These are phyloP conservation scores for Antheraea pernyi DNA, from an alignment of 1,140 invertebrate genomes.

Conservation along the genomic window DNA sequence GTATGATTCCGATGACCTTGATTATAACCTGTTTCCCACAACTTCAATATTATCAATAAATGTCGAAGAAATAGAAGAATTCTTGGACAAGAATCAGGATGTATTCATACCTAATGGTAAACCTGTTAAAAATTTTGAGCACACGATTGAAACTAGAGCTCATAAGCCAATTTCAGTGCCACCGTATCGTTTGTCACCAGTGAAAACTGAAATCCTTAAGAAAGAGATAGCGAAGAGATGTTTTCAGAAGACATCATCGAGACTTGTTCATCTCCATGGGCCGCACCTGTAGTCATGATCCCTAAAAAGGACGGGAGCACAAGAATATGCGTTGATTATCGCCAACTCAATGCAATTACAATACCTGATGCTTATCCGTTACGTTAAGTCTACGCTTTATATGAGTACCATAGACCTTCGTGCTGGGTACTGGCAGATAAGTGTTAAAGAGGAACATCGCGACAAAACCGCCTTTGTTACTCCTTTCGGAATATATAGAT, in stretches of 20 bases:
- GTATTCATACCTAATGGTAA: too few relatives aligned
- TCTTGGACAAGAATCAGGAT: too few relatives aligned
- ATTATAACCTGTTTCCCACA: too few relatives aligned
- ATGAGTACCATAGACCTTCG: conserved; percentile 47
- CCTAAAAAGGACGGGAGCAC: conserved; percentile 22
- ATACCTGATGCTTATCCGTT: conserved; percentile 27
- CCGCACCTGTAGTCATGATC: conserved; percentile 30
- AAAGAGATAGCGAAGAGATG: conserved; percentile 30
- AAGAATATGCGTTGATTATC: conserved; percentile 31
- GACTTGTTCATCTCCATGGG: conserved; percentile 27
- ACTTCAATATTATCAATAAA: too few relatives aligned
- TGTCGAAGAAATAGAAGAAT: too few relatives aligned
- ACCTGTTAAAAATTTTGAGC: background rate
- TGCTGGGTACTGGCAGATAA: conserved; percentile 57
- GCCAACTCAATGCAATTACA: conserved; percentile 29
- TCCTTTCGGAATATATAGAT: conserved; percentile 55
- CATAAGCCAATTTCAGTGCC: conserved; percentile 25
- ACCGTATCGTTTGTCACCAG: conserved; percentile 31
- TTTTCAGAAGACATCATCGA: conserved; percentile 23
- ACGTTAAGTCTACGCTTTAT: conserved; percentile 44
- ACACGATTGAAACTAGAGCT: conserved; percentile 22
- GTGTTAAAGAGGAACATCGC: conserved; percentile 36
- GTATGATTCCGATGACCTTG: too few relatives aligned
- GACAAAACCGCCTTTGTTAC: conserved; percentile 65
- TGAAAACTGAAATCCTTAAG: conserved; percentile 9